These are phyloP conservation scores for Lepidochrysops patricia DNA, from an alignment of 2,888 invertebrate genomes.

Conservation along the genomic window DNA sequence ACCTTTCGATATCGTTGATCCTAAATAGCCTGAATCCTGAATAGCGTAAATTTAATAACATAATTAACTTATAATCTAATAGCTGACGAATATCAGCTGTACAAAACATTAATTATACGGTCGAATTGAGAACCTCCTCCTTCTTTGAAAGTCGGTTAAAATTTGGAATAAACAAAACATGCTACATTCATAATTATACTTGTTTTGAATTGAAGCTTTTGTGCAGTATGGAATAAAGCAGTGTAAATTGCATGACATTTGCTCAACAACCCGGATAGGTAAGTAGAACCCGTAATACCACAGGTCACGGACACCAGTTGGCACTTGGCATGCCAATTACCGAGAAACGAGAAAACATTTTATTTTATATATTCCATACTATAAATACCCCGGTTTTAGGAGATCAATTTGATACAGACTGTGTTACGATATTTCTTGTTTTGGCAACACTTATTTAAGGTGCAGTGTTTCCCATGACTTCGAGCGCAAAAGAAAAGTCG, in stretches of 20 bases:
- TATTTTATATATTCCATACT: background rate
- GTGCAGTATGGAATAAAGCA: background rate
- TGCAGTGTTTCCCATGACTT: background rate
- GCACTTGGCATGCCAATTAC: background rate
- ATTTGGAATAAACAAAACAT: background rate
- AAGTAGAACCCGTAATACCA: background rate
- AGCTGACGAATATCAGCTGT: no score
- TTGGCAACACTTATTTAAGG: no score
- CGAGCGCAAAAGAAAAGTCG: background rate
- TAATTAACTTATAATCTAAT: no score
- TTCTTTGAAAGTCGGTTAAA: no score
- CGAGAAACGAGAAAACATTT: background rate
- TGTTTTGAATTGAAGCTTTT: background rate
- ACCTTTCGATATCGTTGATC: no score
- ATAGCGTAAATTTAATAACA: no score
- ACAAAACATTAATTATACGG: no score
- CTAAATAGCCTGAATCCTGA: no score
- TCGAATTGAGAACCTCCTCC: no score
- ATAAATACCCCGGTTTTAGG: background rate
- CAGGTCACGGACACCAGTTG: background rate
- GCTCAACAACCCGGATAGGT: conserved; percentile 5
- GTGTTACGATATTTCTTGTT: background rate
- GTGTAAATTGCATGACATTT: conserved; percentile 9
- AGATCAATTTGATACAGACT: background rate
- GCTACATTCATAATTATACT: background rate